These are phyloP conservation scores for Xyrichtys novacula DNA, from an alignment of 2,797 vertebrate species.

Conservation along the genomic window DNA sequence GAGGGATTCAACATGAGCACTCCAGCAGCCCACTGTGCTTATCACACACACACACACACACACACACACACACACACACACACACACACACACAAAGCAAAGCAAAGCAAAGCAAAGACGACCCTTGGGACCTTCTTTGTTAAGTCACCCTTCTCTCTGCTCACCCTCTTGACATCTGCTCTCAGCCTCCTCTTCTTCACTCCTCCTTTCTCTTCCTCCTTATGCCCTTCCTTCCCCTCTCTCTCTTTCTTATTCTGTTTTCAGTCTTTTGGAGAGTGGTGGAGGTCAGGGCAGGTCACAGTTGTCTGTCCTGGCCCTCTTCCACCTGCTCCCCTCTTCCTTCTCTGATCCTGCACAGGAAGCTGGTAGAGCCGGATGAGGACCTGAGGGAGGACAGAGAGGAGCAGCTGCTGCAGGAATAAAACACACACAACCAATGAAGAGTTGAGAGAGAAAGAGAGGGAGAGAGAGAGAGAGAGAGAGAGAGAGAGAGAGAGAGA, in stretches of 20 bases:
- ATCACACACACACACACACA: constrained; percentile 47
- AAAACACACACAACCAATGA: background rate
- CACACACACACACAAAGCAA: constrained; percentile 24
- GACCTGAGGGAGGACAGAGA: constrained; percentile 26
- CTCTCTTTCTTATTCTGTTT: background rate
- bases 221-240: background rate
- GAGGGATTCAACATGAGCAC: constrained; percentile 53
- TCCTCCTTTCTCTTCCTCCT: background rate
- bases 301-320: constrained; percentile 28
- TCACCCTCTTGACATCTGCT: constrained; percentile 14
- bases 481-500: too few species aligned
- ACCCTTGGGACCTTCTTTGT: constrained; percentile 48
- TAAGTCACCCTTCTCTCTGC: constrained; percentile 33
- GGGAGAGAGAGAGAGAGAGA: too few species aligned
- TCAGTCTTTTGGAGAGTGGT: constrained; percentile 9
- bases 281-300: constrained; percentile 28
- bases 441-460: too few species aligned
- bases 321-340: constrained; percentile 41
- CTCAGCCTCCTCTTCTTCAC: background rate
- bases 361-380: constrained; percentile 17
- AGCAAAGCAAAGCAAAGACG: constrained; percentile 19
- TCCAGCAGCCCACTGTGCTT: constrained; percentile 56
- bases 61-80: constrained; percentile 42
- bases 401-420: constrained; percentile 28
- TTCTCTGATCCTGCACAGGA: constrained; percentile 34